phyloP scores from a whole-genome alignment of 2,888 invertebrate species.

The Drosophila atripex region DNA sequence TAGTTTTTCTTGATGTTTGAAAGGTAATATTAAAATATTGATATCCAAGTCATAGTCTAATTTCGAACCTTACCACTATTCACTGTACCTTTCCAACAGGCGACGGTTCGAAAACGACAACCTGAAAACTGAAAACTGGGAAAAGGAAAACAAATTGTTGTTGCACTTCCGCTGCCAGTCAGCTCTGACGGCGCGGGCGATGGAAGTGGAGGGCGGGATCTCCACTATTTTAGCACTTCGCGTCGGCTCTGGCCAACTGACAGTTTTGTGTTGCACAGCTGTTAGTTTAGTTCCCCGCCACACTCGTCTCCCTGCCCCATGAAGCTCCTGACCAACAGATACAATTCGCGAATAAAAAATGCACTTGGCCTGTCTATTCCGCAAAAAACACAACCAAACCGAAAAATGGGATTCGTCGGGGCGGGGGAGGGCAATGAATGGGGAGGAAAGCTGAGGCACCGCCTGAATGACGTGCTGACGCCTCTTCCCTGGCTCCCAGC shows the following conservation, averaged over 20 bases:
- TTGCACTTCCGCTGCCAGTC: constrained; percentile 62
- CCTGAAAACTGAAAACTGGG: constrained; percentile 39
- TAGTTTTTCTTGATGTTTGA: constrained; percentile 18
- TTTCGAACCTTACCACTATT: constrained; percentile 18
- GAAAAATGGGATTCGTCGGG: background rate
- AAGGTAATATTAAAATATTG: constrained; percentile 56
- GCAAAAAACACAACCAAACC: constrained; percentile 3
- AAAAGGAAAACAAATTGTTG: constrained; percentile 53
- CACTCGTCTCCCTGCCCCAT: constrained; percentile 2
- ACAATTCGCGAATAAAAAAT: constrained; percentile 46
- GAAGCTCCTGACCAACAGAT: constrained; percentile 35
- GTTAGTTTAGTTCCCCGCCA: constrained; percentile 36
- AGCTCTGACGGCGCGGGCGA: constrained; percentile 46
- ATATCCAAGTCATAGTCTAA: constrained; percentile 33
- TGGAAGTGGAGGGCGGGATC: constrained; percentile 51
- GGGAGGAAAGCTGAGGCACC: constrained; percentile 29
- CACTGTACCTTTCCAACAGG: constrained; percentile 33
- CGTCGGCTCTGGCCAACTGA: constrained; percentile 58
- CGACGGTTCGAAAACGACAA: constrained; percentile 28
- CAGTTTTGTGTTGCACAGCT: constrained; percentile 71
- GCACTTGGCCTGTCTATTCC: constrained; percentile 39
- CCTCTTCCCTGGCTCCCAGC: constrained; percentile 52
- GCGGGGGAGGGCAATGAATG: background rate
- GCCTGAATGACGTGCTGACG: constrained; percentile 72
- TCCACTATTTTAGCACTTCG: constrained; percentile 46